These are phyloP conservation scores for Listrodromus nycthemerus DNA, from an alignment of 2,888 invertebrate species.

Conservation along the genomic window DNA sequence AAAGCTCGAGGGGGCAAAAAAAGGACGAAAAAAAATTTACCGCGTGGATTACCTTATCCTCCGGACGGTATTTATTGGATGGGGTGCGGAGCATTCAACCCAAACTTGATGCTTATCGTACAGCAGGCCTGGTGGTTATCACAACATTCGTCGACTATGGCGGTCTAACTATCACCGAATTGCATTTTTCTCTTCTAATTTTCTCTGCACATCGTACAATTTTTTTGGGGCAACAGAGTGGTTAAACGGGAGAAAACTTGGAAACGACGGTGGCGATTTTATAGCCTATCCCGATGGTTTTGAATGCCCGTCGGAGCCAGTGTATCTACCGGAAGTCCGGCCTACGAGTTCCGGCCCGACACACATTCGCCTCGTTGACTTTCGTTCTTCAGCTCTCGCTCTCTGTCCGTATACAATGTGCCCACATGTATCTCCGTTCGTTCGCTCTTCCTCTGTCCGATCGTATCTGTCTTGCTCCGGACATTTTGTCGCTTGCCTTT, in stretches of 20 bases:
- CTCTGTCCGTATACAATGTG: constrained; percentile 53
- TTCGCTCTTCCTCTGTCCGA: constrained; percentile 40
- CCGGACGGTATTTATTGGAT: constrained; percentile 32
- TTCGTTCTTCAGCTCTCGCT: constrained; percentile 63
- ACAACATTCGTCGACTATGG: constrained; percentile 20
- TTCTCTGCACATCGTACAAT: background rate
- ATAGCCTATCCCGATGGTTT: constrained; percentile 56
- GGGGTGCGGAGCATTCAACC: constrained; percentile 45
- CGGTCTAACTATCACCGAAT: background rate
- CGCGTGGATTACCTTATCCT: constrained; percentile 34
- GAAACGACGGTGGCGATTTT: constrained; percentile 42
- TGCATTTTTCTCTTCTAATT: background rate
- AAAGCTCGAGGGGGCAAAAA: background rate
- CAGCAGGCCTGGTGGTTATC: constrained; percentile 30
- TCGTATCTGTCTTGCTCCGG: constrained; percentile 35
- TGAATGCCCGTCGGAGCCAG: constrained; percentile 69
- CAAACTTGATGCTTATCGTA: constrained; percentile 20
- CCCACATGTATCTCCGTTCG: constrained; percentile 59
- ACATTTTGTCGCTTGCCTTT: constrained; percentile 32
- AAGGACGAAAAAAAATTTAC: constrained; percentile 26
- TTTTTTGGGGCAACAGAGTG: too few relatives aligned
- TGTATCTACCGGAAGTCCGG: constrained; percentile 84
- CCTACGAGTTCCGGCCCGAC: constrained; percentile 83
- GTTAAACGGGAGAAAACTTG: constrained; percentile 33
- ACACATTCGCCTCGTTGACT: constrained; percentile 72